Base-by-base conservation (phyloP, 2,888 invertebrate genomes). In the Latrodectus elegans region DNA sequence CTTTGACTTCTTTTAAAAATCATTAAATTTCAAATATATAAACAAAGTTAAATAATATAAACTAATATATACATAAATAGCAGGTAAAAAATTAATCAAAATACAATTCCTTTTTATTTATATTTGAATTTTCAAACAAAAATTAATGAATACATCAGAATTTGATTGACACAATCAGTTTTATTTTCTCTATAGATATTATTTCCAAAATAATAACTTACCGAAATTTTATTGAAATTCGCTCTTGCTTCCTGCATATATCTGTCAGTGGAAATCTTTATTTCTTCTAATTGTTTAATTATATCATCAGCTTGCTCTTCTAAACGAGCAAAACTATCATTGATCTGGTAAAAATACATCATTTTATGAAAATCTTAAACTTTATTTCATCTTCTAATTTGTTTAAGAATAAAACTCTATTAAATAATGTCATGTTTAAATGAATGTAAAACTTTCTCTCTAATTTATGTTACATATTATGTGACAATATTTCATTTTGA, bases 261-360 rank as follows among this genome's bases (percentile, higher is more conserved):
- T 11, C 60, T 52, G 4, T 68, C 71, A 10, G 49, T 52, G 1
- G 77, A 17, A 2, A 12, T 14, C 15, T 76, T 75, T 4, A 81
- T 11, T 0, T 49, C 52, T 14, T 73, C 81, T 15, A 81, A n/a
- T 11, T 87, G 73, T 8, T 77, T 77, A 2, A 65, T 11, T 6
- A 81, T 67, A 38, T 55, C n/a, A 6, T 64, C 86, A 1, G 26
- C 26, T 49, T 76, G 72, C 10, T 87, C 86, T 53, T 87, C 86
- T 22, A 87, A 38, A 11, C 65, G 75, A 4, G 81, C 86, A 11
- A 87, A 82, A 11, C 81, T 52, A 17, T 87, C 86, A 52, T 81
- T 87, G 15, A 87, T 87, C 86, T 87, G 52, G 3, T 14, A 17
- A 49, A 68, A 52, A 53, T 10, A 60, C 10, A 60, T 60, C 6